A percentile compares a stretch with the other conserved stretches of the same genome.
Conservation (phyloP, 2,113 vertebrate genomes). For the Odontophorus gujanensis region DNA sequence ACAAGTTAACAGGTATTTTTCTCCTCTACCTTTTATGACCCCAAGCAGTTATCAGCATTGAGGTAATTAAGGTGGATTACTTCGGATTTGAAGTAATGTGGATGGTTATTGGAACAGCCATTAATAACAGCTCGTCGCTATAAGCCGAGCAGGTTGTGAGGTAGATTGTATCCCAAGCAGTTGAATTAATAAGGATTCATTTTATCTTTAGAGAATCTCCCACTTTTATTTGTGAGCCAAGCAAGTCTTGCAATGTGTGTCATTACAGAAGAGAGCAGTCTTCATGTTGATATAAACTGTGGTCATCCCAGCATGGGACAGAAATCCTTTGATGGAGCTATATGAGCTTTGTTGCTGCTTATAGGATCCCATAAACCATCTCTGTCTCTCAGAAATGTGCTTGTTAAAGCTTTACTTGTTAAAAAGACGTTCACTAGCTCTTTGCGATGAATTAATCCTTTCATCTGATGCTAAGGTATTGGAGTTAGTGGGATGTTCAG, state of each 20-base stretch:
- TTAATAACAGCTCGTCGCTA: constrained; percentile 25
- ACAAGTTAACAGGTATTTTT: constrained; percentile 51
- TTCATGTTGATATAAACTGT: not conserved
- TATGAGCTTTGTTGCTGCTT: constrained; percentile 22
- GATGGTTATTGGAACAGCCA: constrained; percentile 5
- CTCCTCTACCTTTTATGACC: constrained; percentile 24
- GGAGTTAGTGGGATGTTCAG: not conserved
- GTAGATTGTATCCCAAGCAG: constrained; percentile 46
- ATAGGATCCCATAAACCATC: not conserved
- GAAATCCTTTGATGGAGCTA: not conserved
- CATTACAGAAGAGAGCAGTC: not conserved
- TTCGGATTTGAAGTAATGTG: not conserved
- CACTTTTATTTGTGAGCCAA: not conserved
- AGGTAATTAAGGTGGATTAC: constrained; percentile 37
- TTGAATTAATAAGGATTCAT: not conserved
- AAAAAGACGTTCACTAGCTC: not conserved
- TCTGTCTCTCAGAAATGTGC: not conserved
- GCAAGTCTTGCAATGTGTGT: not conserved
- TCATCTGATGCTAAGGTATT: constrained; percentile 33
- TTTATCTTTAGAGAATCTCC: not conserved
- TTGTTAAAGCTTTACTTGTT: constrained; percentile 31
- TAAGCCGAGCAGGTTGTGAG: constrained; percentile 5
- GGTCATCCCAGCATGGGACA: not conserved
- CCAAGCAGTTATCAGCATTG: constrained; percentile 3
- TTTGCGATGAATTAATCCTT: constrained; percentile 39